Evolutionary conservation across 2,113 vertebrate species (phyloP).

Genomic region (Callionymus lyra): DNA sequence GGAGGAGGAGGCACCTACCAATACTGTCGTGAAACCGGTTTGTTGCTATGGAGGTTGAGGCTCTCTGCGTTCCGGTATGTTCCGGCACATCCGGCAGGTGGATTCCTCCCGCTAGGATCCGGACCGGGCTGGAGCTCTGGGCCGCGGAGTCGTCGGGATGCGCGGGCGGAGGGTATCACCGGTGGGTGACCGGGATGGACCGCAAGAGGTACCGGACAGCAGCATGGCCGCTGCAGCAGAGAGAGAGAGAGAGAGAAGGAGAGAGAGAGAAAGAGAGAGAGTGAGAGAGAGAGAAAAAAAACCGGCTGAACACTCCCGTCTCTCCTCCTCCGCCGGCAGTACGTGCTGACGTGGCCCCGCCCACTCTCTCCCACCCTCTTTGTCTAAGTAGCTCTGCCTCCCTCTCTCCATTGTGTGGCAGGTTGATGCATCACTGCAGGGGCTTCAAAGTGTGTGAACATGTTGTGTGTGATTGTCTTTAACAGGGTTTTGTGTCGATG

Average conservation of each 20-base stretch:
- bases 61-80: conserved; percentile 18
- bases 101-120: not conserved
- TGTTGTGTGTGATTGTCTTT: too few relatives aligned
- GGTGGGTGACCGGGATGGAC: conserved; percentile 22
- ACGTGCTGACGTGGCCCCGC: conserved; percentile 26
- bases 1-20: conserved; percentile 43
- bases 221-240: conserved; percentile 57
- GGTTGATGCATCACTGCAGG: too few relatives aligned
- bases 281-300: too few relatives aligned
- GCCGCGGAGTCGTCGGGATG: conserved; percentile 21
- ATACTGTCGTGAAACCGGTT: conserved; percentile 42
- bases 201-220: conserved; percentile 21
- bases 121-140: not conserved
- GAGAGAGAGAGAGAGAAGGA: conserved; percentile 19
- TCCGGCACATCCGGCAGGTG: conserved; percentile 2
- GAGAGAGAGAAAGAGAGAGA: not conserved
- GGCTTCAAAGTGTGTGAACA: too few relatives aligned
- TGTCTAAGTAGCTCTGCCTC: not conserved
- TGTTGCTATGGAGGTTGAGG: conserved; percentile 47
- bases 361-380: not conserved
- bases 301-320: conserved; percentile 15
- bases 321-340: conserved; percentile 11
- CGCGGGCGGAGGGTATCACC: conserved; percentile 10
- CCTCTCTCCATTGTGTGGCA: conserved; percentile 6
- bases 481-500: too few relatives aligned